Evolutionary conservation across 2,113 vertebrate species (phyloP).

Genomic region (Melanocharis versteri): DNA sequence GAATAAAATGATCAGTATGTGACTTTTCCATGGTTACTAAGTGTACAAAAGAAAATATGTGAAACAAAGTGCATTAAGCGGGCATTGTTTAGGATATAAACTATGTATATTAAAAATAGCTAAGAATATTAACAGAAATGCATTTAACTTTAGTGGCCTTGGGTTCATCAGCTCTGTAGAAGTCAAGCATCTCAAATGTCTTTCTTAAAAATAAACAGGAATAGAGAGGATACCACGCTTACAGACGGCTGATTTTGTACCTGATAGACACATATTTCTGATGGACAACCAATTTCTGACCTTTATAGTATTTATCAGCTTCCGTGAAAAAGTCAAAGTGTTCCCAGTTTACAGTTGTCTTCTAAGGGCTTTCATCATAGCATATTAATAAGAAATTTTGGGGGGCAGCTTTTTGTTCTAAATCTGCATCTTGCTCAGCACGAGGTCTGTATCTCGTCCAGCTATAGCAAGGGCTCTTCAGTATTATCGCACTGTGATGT

Average conservation of each 20-base stretch:
- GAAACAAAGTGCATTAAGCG: neutral
- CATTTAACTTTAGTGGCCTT: neutral
- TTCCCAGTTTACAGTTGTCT: neutral
- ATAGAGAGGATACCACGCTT: neutral
- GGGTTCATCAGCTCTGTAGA: neutral
- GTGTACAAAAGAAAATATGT: neutral
- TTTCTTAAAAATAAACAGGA: neutral
- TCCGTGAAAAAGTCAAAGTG: neutral
- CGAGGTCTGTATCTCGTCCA: neutral
- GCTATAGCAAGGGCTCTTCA: neutral
- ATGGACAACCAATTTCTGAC: neutral
- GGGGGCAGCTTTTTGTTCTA: neutral
- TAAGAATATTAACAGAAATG: neutral
- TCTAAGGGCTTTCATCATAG: neutral
- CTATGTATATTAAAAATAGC: neutral
- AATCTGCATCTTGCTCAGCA: neutral
- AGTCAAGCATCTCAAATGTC: neutral
- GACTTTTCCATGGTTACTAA: slow-evolving; percentile 4
- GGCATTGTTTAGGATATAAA: neutral
- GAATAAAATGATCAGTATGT: neutral
- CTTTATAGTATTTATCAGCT: neutral
- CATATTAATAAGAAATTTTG: neutral
- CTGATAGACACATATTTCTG: neutral
- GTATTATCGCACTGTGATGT: neutral
- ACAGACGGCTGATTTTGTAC: neutral